Conservation (phyloP, 2,797 vertebrate species). For the Capromys pilorides region DNA sequence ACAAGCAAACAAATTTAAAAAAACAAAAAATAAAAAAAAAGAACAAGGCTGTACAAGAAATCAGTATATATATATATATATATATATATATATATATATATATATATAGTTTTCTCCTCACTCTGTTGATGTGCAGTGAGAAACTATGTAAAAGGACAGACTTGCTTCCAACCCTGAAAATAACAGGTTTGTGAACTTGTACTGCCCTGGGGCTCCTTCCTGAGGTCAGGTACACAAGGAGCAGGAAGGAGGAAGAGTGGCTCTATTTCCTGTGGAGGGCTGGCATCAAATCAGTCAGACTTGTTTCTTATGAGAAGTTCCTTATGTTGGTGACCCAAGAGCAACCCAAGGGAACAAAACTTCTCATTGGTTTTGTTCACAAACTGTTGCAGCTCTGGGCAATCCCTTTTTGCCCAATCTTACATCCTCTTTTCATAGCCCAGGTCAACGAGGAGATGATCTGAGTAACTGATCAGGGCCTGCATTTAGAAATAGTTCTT, state of each 20-base stretch:
- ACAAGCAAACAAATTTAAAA: too few species aligned
- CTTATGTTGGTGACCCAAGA: slow-evolving; percentile 34
- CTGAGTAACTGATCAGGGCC: background rate
- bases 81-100: too few species aligned
- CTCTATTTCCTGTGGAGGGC: slow-evolving; percentile 25
- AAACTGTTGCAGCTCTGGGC: background rate
- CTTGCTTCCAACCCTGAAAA: slow-evolving; percentile 67
- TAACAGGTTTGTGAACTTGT: slow-evolving; percentile 75
- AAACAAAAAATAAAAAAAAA: too few species aligned
- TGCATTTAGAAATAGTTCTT: slow-evolving; percentile 43
- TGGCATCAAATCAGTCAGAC: slow-evolving; percentile 59
- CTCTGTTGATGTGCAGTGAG: slow-evolving; percentile 37
- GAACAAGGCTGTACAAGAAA: slow-evolving; percentile 75
- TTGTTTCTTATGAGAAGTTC: slow-evolving; percentile 49
- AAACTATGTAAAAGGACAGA: background rate
- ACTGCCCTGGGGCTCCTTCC: slow-evolving; percentile 68
- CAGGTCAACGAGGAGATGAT: background rate
- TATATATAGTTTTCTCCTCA: slow-evolving; percentile 69
- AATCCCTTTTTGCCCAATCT: background rate
- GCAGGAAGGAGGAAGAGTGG: slow-evolving; percentile 75
- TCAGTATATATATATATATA: too few species aligned
- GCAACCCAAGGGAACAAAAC: slow-evolving; percentile 49
- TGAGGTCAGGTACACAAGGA: slow-evolving; percentile 47
- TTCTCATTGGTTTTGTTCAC: background rate
- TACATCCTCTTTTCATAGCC: slow-evolving; percentile 11